Base-by-base conservation (phyloP, 2,113 vertebrate species). In the Melanotaenia duboulayi region DNA sequence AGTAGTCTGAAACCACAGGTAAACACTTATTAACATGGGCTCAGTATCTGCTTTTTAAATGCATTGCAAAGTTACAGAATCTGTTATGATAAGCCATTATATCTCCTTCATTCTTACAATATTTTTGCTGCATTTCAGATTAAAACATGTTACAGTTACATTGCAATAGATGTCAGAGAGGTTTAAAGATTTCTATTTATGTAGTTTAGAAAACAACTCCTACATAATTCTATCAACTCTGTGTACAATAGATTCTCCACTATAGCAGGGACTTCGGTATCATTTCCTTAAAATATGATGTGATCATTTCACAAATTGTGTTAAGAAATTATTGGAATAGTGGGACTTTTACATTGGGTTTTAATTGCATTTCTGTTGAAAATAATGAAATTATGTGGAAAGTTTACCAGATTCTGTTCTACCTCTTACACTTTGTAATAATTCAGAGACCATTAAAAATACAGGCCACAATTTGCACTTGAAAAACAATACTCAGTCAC, bases 401-500 rank as follows among this genome's bases (percentile, higher is more conserved):
- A 17, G 55, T 81, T 64, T 48, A 61, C 1, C 37, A 16, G 69
- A 68, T 70, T 82, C 58, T 61, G 57, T 73, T 84, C 86, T 88
- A 90, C 78, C 83, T 88, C 81, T 58, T 49, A 25, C 9, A 63
- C 4, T 11, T 62, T 54, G 24, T 44, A 17, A 28, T 49, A 37
- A 58, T 50, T 54, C 35, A 24, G 59, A 71, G 16, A 71, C 70
- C 63, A 65, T 54, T 37, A 32, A 69, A 74, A 50, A 51, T 42
- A 39, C 22, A 44, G 11, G 59, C 49, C 16, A 32, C 8, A 10
- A 39, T 8, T 66, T 11, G 11, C 32, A 35, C 32, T 7, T 64
- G 42, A 67, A 61, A 37, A 12, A 62, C 12, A 39, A 32, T 51
- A 37, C 63, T 69, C 14, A 22, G 0, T 44, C 50, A 37, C 32